These are phyloP conservation scores for Laspeyria flexula DNA, from an alignment of 2,888 invertebrate genomes.

Conservation along the genomic window DNA sequence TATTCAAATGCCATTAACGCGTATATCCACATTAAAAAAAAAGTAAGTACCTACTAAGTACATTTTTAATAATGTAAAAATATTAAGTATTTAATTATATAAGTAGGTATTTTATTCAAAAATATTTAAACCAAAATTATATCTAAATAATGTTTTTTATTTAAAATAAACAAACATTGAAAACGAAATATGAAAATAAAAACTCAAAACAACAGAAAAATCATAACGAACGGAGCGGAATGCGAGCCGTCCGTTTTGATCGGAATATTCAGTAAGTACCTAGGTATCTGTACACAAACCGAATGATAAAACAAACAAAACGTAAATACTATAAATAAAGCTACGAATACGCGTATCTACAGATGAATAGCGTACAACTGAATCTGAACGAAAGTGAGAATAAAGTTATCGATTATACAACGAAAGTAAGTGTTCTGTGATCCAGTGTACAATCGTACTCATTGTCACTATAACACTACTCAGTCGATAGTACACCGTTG, in stretches of 20 bases:
- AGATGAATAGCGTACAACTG: background rate
- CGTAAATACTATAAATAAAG: conserved; percentile 4
- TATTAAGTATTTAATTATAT: too few species aligned
- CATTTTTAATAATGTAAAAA: too few species aligned
- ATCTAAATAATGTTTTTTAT: background rate
- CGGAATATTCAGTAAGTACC: background rate
- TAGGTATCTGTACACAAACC: background rate
- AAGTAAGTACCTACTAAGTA: too few species aligned
- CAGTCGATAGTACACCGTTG: too few species aligned
- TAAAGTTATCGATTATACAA: conserved; percentile 8
- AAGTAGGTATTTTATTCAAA: too few species aligned
- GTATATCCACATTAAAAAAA: too few species aligned
- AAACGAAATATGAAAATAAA: background rate
- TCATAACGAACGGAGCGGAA: background rate
- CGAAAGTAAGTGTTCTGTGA: conserved; percentile 8
- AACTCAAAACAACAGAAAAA: background rate
- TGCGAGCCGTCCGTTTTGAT: background rate
- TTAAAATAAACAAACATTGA: too few species aligned
- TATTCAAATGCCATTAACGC: too few species aligned
- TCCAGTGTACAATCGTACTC: conserved; percentile 1
- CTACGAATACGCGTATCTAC: background rate
- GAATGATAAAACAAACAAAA: background rate
- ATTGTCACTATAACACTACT: too few species aligned
- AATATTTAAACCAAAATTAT: too few species aligned
- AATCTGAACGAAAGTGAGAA: conserved; percentile 12